phyloP scores from a whole-genome alignment of 2,888 invertebrate genomes.

The Netelia melanura region DNA sequence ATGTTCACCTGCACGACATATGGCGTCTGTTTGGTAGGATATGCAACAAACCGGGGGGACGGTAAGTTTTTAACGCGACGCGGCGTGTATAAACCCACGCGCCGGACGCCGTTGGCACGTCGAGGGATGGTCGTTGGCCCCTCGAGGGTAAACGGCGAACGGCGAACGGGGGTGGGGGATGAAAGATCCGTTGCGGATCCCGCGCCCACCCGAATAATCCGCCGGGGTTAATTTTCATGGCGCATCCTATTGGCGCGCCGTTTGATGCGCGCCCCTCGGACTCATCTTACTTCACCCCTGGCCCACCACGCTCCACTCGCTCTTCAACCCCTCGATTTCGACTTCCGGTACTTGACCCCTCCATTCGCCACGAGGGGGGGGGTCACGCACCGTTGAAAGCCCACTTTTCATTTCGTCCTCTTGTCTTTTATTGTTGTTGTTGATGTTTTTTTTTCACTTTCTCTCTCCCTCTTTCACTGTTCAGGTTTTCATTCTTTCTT shows the following conservation, averaged over 20 bases:
- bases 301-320: constrained; percentile 27
- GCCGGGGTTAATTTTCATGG: constrained; percentile 79
- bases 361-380: constrained; percentile 61
- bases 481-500: constrained; percentile 12
- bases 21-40: constrained; percentile 74
- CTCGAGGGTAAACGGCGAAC: constrained; percentile 60
- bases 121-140: constrained; percentile 76
- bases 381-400: constrained; percentile 77
- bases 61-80: constrained; percentile 34
- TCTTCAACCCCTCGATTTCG: constrained; percentile 63
- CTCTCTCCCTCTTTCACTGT: constrained; percentile 25
- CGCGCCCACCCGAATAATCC: constrained; percentile 71
- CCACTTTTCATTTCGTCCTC: constrained; percentile 46
- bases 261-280: not conserved
- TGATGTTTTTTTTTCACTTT: constrained; percentile 41
- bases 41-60: constrained; percentile 21
- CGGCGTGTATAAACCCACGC: not conserved
- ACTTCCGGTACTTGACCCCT: constrained; percentile 82
- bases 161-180: constrained; percentile 66
- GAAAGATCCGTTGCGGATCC: constrained; percentile 68
- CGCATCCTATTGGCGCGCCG: constrained; percentile 72
- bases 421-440: not conserved
- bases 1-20: constrained; percentile 82
- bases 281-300: constrained; percentile 70
- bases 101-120: constrained; percentile 67